Evolutionary conservation across 2,888 invertebrate species (phyloP).

Genomic region (Synanthedon formicaeformis): DNA sequence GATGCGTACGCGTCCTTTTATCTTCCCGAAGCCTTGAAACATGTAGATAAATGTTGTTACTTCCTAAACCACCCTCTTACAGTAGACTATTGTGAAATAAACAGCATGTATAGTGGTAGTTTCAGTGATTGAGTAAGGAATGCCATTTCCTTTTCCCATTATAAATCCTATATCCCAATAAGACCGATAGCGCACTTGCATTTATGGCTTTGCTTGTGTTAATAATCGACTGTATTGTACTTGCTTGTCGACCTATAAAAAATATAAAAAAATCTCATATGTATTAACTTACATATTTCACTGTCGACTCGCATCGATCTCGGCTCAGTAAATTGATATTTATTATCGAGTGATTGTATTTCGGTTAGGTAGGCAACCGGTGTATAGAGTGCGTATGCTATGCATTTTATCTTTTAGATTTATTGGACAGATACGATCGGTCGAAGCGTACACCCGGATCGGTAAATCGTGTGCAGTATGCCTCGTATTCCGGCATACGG

Average conservation of each 20-base stretch:
- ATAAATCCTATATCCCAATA: too few species aligned
- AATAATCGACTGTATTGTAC: background rate
- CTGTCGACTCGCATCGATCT: constrained; percentile 16
- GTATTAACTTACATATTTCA: constrained; percentile 15
- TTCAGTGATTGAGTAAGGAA: too few species aligned
- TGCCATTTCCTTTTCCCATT: too few species aligned
- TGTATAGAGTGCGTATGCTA: constrained; percentile 9
- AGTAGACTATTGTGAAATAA: too few species aligned
- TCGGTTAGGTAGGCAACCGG: constrained; percentile 23
- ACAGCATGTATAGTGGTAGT: too few species aligned
- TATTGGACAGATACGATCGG: constrained; percentile 60
- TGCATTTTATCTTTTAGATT: constrained; percentile 54
- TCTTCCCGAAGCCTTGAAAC: too few species aligned
- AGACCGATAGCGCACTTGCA: too few species aligned
- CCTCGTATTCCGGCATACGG: constrained; percentile 25
- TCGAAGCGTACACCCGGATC: constrained; percentile 38
- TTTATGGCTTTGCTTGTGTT: too few species aligned
- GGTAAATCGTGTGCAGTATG: constrained; percentile 39
- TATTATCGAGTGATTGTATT: constrained; percentile 24
- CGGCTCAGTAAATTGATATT: constrained; percentile 22
- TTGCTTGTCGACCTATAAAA: constrained; percentile 1
- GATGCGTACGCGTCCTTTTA: too few species aligned
- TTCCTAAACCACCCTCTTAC: too few species aligned
- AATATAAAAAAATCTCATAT: constrained; percentile 3
- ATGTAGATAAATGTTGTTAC: too few species aligned